Base-by-base conservation (phyloP, 2,797 vertebrate genomes). In the Halcyon leucocephala region DNA sequence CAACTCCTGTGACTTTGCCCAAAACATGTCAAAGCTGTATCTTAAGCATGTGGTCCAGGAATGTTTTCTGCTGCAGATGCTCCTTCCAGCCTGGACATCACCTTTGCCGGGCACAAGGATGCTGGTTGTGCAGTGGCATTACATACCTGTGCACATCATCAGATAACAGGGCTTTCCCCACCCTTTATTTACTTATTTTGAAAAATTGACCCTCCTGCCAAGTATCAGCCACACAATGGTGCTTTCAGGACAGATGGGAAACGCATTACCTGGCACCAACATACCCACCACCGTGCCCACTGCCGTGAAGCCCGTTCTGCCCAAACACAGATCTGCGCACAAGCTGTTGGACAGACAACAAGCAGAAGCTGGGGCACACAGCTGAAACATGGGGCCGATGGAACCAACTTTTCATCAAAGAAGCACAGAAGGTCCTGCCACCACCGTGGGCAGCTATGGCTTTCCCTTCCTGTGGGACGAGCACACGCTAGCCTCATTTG, bases 381-480 rank as follows among this genome's bases (percentile, higher is more conserved):
- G 57, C 61, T 33, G 54, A 55, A 74, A 69, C 24, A 33, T 2
- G 1, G 69, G 35, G 9, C 42, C 17, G 54, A 44, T 11, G 44
- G 37, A 78, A n/a, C 24, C 73, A 39, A 19, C 51, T 17, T 58
- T 51, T 33, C 29, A 44, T 20, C 44, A 21, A 37, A 65, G 10
- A 14, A 51, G 37, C 35, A 14, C 29, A 69, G 35, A 37, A 44
- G 0, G 10, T 6, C 31, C 64, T 11, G 14, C n/a, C 44, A 29
- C 25, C 0, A 3, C 26, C 31, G 10, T 0, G 22, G 46, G 51
- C 0, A 41, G 41, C 55, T 41, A 46, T 0, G 6, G 67, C 52
- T 35, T 22, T 72, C 39, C 46, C 33, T 33, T 60, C 52, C 33
- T 8, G 7, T 1, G 2, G 48, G 35, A 54, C 0, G 1, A 67